Evolutionary conservation across 2,888 invertebrate species (phyloP).

Genomic region (Ecliptopera silaceata): DNA sequence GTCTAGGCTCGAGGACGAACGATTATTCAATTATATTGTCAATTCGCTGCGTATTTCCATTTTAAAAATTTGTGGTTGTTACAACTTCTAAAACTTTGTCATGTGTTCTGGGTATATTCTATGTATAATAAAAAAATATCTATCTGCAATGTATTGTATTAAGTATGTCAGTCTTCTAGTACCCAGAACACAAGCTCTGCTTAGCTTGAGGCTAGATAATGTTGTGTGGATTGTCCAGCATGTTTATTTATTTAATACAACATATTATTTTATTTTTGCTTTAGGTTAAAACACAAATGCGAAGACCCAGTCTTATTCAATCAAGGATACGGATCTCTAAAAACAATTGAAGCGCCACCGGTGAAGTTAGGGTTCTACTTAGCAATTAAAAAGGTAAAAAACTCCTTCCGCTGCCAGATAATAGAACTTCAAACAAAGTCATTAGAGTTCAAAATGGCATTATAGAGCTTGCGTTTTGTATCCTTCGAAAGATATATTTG

Average conservation of each 20-base stretch:
- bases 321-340: conserved; percentile 47
- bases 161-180: no score
- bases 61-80: no score
- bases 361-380: conserved; percentile 60
- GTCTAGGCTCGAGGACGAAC: conserved; percentile 41
- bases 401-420: conserved; percentile 52
- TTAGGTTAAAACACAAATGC: neutral
- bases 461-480: conserved; percentile 49
- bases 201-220: no score
- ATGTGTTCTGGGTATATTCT: no score
- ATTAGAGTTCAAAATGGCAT: conserved; percentile 60
- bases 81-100: no score
- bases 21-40: conserved; percentile 50
- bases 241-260: no score
- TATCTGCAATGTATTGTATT: no score
- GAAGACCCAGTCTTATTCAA: conserved; percentile 25
- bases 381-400: conserved; percentile 71
- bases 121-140: no score
- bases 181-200: no score
- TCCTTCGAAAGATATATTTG: conserved; percentile 65
- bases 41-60: neutral
- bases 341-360: conserved; percentile 52
- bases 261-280: no score
- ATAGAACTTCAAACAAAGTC: conserved; percentile 53
- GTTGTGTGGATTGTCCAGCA: no score